Evolutionary conservation across 1,140 invertebrate species (phyloP).

Genomic region (Diorhabda elongata): DNA sequence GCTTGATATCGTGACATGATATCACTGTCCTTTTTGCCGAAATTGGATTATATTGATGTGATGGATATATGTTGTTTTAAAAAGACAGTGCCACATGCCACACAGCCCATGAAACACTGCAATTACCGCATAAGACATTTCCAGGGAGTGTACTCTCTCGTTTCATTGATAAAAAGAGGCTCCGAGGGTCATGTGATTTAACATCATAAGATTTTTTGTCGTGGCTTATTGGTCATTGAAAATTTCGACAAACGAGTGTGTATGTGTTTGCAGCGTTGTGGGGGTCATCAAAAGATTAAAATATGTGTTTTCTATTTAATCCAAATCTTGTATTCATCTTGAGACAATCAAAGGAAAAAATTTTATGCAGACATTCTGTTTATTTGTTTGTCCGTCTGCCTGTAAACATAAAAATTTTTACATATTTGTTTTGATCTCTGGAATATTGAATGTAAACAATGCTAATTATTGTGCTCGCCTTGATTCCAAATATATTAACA

Average conservation of each 20-base stretch:
- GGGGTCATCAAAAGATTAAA: not conserved
- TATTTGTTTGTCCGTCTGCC: no score
- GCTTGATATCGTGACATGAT: slow-evolving; percentile 23
- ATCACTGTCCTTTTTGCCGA: slow-evolving; percentile 20
- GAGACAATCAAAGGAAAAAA: no score
- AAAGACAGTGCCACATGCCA: not conserved
- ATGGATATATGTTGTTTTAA: not conserved
- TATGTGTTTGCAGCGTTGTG: not conserved
- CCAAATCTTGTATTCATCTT: no score
- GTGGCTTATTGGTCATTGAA: not conserved
- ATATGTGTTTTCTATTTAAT: no score
- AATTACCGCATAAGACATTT: not conserved
- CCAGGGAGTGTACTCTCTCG: not conserved
- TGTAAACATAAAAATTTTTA: no score
- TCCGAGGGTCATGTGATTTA: not conserved
- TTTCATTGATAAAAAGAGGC: not conserved
- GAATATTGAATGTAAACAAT: no score
- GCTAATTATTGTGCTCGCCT: no score
- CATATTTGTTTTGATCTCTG: no score
- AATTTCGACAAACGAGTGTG: slow-evolving; percentile 4
- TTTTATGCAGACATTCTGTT: no score
- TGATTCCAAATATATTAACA: no score
- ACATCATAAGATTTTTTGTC: not conserved
- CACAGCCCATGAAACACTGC: not conserved
- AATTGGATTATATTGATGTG: slow-evolving; percentile 24